Base-by-base conservation (phyloP, 2,113 vertebrate genomes). In the Macquaria australasica region DNA sequence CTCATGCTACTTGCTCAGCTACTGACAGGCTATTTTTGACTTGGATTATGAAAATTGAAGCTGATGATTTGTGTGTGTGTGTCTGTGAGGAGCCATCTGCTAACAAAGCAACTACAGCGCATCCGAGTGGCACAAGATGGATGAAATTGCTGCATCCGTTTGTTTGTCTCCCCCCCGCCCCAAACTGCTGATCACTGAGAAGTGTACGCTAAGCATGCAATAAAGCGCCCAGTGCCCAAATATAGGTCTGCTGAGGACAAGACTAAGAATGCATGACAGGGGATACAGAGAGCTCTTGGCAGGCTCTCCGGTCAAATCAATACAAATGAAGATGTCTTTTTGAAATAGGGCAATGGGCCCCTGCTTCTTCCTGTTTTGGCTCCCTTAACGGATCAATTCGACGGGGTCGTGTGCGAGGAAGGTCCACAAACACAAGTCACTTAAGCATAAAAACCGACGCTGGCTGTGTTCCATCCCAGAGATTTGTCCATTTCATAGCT, bases 251-350 rank as follows among this genome's bases (percentile, higher is more conserved):
- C 10, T 68, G 81, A 83, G 84, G 88, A 76, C 77, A 80, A 41
- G 71, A 53, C 78, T 74, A 56, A 53, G 56, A 77, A 81, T 71
- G 70, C 84, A 62, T 78, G 81, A 68, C 79, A 76, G 71, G 31
- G 62, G 73, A 81, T 85, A 80, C 70, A 73, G 51, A 64, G 43
- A 48, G 84, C 39, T 69, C 45, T 74, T 83, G 84, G 89, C 87
- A 73, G 73, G 51, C 67, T 81, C 71, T 70, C 56, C 2, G 37
- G 58, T 81, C 60, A 71, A 91, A 94, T 93, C 92, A 89, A 94
- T 91, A 91, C 39, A 82, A 90, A 92, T 90, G 84, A 91, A 93
- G 89, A 92, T 87, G 82, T 91, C 82, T 79, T 90, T 88, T 85
- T 91, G 66, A 90, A 91, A 84, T 84, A 81, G 76, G 70, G 78